A percentile compares a stretch with the other conserved stretches of the same genome.
phyloP scores from a whole-genome alignment of 2,797 vertebrate genomes.

The Alosa sapidissima region DNA sequence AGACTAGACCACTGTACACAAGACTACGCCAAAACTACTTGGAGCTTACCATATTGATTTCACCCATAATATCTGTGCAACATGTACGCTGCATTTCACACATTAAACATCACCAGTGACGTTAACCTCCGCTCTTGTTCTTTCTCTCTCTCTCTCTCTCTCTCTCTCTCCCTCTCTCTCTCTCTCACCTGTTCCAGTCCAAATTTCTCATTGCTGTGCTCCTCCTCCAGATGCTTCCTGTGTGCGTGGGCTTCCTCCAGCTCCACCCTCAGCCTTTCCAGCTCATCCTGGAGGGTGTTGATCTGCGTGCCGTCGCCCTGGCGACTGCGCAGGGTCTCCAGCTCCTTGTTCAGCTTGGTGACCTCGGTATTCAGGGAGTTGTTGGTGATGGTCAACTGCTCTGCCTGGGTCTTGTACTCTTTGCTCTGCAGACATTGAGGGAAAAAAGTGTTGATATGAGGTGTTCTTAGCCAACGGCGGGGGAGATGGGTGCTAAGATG shows the following conservation, averaged over 20 bases:
- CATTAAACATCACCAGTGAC: not conserved
- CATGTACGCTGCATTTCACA: not conserved
- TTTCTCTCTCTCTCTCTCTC: not conserved
- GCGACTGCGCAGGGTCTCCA: conserved; percentile 69
- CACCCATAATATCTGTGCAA: not conserved
- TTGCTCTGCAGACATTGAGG: conserved; percentile 73
- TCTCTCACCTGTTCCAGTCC: conserved; percentile 79
- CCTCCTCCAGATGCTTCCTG: conserved; percentile 77
- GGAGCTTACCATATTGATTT: not conserved
- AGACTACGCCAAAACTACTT: not conserved
- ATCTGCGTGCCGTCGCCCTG: conserved; percentile 64
- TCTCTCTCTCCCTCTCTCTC: not conserved
- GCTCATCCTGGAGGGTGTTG: conserved; percentile 78
- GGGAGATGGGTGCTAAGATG: no score
- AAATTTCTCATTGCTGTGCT: conserved; percentile 76
- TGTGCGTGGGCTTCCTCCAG: conserved; percentile 73
- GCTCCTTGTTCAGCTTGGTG: conserved; percentile 82
- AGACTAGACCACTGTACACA: not conserved
- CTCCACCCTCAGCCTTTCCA: conserved; percentile 74
- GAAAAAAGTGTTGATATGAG: not conserved
- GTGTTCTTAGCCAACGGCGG: not conserved
- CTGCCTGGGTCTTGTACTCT: conserved; percentile 77
- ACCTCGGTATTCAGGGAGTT: conserved; percentile 72
- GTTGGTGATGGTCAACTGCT: conserved; percentile 72
- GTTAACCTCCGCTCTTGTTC: not conserved